phyloP scores from a whole-genome alignment of 2,888 invertebrate species.

The Chorisops tibialis region DNA sequence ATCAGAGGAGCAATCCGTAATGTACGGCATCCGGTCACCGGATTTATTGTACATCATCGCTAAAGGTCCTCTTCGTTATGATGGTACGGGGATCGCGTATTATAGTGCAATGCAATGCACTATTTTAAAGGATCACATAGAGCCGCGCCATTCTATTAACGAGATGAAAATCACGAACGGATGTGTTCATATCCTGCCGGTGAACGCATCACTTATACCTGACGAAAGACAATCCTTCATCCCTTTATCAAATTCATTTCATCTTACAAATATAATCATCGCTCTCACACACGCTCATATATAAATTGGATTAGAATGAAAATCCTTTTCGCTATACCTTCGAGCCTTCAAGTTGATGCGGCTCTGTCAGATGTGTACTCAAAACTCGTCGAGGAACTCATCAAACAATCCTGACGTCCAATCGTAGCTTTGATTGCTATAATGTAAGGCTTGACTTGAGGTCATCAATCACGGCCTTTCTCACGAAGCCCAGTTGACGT shows the following conservation, averaged over 20 bases:
- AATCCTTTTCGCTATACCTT: too few species aligned
- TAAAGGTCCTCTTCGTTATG: too few species aligned
- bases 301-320: too few species aligned
- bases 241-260: constrained; percentile 19
- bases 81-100: too few species aligned
- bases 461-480: constrained; percentile 15
- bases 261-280: constrained; percentile 15
- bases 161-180: too few species aligned
- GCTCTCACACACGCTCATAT: not conserved
- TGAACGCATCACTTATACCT: constrained; percentile 16
- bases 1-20: too few species aligned
- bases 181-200: not conserved
- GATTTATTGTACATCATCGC: not conserved
- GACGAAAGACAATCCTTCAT: constrained; percentile 19
- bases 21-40: constrained; percentile 8
- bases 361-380: too few species aligned
- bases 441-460: not conserved
- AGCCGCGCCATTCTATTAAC: too few species aligned
- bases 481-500: not conserved
- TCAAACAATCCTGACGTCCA: too few species aligned
- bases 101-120: not conserved
- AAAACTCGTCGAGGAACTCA: too few species aligned
- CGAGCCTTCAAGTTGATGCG: too few species aligned
- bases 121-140: not conserved
- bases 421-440: too few species aligned